Evolutionary conservation across 2,113 vertebrate species (phyloP).

Genomic region (Thalassoma bifasciatum): DNA sequence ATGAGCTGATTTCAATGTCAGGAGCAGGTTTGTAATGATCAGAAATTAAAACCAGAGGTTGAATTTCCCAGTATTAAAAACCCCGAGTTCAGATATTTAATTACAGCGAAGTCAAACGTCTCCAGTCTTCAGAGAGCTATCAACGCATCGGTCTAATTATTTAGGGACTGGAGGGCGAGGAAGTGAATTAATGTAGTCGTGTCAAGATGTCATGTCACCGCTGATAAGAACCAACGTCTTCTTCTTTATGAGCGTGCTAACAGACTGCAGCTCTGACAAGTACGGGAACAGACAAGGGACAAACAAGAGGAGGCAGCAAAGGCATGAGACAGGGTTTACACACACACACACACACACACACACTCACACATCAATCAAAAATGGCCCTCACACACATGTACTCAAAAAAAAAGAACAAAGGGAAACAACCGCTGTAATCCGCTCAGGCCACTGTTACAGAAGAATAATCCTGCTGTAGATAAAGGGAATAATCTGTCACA

Average conservation of each 20-base stretch:
- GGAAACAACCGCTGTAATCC: conserved; percentile 48
- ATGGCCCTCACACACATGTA: not conserved
- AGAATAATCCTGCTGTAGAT: conserved; percentile 61
- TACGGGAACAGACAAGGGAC: conserved; percentile 18
- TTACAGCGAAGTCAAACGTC: conserved; percentile 10
- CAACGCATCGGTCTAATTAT: conserved; percentile 37
- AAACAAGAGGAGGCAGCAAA: conserved; percentile 1
- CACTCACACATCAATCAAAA: not conserved
- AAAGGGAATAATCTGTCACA: conserved; percentile 61
- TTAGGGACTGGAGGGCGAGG: conserved; percentile 15
- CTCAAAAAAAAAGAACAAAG: conserved; percentile 22
- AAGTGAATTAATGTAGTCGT: conserved; percentile 48
- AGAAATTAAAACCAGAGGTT: not conserved
- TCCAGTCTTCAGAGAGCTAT: not conserved
- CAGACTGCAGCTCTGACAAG: conserved; percentile 8
- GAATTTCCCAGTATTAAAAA: not conserved
- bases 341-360: not conserved
- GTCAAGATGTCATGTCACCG: conserved; percentile 47
- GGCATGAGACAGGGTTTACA: not conserved
- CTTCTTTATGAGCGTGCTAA: conserved; percentile 29
- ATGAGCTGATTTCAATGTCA: not conserved
- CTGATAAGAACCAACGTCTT: conserved; percentile 61
- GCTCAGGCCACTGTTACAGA: conserved; percentile 34
- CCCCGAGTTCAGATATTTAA: conserved; percentile 29
- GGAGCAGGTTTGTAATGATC: not conserved